Evolutionary conservation across 2,797 vertebrate genomes (phyloP), one percentile per base, ranked within the genome.

Genomic region (Vultur gryphus): DNA sequence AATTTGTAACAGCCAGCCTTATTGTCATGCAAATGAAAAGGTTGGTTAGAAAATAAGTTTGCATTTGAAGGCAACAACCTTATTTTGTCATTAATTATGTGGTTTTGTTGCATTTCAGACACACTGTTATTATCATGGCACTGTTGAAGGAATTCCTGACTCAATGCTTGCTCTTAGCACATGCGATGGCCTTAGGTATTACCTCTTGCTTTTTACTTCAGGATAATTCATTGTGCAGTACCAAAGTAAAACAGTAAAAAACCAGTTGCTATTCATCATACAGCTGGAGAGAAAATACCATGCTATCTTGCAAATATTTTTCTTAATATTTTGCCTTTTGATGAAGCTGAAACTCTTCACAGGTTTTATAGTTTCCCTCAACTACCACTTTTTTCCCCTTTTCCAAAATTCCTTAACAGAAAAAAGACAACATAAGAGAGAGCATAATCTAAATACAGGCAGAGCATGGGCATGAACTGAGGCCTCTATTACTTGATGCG

Each of bases 111-210:
- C 89, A 46, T 87, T 94, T 15, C 96, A 99, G 99, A 96, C 93
- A 25, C 95, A 98, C 62, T 99, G 99, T 93, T 98, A 99, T 94
- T 99, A 99, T 78, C 98, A 98, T 3, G 99, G 99, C 44, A 89
- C 97, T 35, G 98, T 98, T 78, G 98, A 99, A 75, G 99, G 98
- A 65, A 89, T 98, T 75, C 89, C 97, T 52, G 93, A 98, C 73
- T 99, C 99, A 2, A 7, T 98, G 65, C 97, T 99, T 17, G 98
- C 98, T 3, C 95, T 99, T 37, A 99, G 99, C 96, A 98, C 97
- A 2, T 99, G 99, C 57, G 92, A 98, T 76, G 99, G 99, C 66
- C 98, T 99, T 78, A 99, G 99, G 99, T 99, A 97, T 77, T 77
- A 62, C 54, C 20, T 79, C 39, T 75, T 65, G n/a, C 23, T 90